phyloP scores from a whole-genome alignment of 2,113 vertebrate species.

The Ahaetulla prasina region DNA sequence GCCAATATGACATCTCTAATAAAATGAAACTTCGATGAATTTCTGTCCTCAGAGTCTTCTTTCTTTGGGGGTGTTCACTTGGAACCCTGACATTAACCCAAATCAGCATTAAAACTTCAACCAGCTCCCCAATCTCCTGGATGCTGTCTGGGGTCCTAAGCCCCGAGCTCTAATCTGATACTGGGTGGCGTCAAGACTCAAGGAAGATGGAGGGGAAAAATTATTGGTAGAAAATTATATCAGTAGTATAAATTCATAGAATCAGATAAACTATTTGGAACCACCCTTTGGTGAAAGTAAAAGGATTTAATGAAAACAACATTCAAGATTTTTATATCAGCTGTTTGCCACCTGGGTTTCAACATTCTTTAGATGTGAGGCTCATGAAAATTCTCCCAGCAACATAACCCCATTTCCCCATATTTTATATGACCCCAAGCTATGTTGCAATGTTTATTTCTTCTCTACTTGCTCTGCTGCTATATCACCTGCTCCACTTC shows the following conservation, averaged over 20 bases:
- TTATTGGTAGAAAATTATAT: not conserved
- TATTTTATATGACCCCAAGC: conserved; percentile 24
- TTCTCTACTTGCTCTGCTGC: not conserved
- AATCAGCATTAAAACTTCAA: too few species aligned
- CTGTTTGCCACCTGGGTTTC: conserved; percentile 1
- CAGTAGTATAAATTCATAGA: not conserved
- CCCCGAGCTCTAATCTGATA: too few species aligned
- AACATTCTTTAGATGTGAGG: conserved; percentile 28
- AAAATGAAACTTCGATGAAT: too few species aligned
- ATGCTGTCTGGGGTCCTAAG: too few species aligned
- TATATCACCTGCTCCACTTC: not conserved
- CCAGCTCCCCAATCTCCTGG: too few species aligned
- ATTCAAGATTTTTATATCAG: not conserved
- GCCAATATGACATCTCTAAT: too few species aligned
- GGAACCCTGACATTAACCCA: too few species aligned
- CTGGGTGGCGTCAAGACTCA: too few species aligned
- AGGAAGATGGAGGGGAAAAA: too few species aligned
- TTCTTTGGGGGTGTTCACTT: too few species aligned
- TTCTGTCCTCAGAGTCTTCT: too few species aligned
- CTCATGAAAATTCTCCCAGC: conserved; percentile 27
- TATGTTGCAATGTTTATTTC: not conserved
- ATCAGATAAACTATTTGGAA: not conserved
- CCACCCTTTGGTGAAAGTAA: not conserved
- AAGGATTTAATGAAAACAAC: not conserved
- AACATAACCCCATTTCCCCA: conserved; percentile 5